Base-by-base conservation (phyloP, 2,113 vertebrate species). In the Anoura caudifer region DNA sequence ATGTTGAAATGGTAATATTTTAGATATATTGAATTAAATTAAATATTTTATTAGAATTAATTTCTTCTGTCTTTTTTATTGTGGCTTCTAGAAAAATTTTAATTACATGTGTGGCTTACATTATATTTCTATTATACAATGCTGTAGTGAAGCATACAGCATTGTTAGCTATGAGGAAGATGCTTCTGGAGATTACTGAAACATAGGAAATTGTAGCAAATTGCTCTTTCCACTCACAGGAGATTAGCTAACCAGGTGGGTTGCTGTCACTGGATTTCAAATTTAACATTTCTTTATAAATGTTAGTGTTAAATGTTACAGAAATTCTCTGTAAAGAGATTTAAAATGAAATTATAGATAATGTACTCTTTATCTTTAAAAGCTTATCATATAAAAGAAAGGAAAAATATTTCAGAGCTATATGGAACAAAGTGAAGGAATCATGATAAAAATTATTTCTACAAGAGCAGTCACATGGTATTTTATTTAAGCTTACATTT, bases 201-300 rank as follows among this genome's bases (percentile, higher is more conserved):
- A 82, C 73, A 61, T 31, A 1, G 0, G 70, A 77, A 86, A 65
- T 69, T 89, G 67, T 91, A 88, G 50, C 87, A 94, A 89, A 73
- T 91, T 26, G 45, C 85, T 85, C 61, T 95, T 91, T 31, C 36
- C 79, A 95, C 61, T 41, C 82, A 91, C 72, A 80, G 54, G 88
- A 92, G 67, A 77, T 96, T 85, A 95, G 91, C 61, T 95, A 97
- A 97, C 65, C 24, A 84, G 54, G 52, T 82, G 13, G 16, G 16
- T 90, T 95, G 38, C 94, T 91, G 47, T 91, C 88, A 95, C 4
- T 75, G 38, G 72, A 75, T 94, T 94, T 92, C 82, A 96, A 93
- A 86, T 54, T 69, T 63, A 85, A 87, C 54, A 85, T 95, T 97
- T 95, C 85, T 96, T 93, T 50, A n/a, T 41, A 59, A 79, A 54